phyloP scores from a whole-genome alignment of 2,888 invertebrate species.

The Actias luna region DNA sequence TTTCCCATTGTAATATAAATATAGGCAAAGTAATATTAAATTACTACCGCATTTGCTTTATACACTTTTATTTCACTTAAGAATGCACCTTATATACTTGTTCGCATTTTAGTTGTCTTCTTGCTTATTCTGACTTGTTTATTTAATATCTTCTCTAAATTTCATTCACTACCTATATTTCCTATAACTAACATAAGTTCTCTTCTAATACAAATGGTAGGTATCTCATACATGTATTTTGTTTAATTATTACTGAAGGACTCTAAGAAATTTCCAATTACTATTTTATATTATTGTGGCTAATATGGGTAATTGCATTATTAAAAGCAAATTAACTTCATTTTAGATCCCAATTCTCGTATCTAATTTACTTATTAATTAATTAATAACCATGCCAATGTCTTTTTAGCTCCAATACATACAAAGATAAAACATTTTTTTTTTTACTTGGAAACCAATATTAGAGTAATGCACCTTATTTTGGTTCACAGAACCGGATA shows the following conservation, averaged over 20 bases:
- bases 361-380: not conserved
- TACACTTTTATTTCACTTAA: conserved; percentile 4
- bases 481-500: conserved; percentile 88
- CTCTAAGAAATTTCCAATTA: not conserved
- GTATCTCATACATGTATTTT: not conserved
- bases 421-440: not conserved
- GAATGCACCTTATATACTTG: not conserved
- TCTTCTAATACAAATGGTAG: not conserved
- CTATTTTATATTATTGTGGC: not conserved
- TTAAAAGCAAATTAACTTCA: not conserved
- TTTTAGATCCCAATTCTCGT: not conserved
- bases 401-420: not conserved
- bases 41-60: conserved; percentile 7
- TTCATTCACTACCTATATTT: not conserved
- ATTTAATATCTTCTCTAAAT: not conserved
- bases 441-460: conserved; percentile 24
- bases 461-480: conserved; percentile 60
- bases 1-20: conserved; percentile 3
- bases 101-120: conserved; percentile 7
- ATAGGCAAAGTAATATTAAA: conserved; percentile 5
- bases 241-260: not conserved
- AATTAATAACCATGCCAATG: not conserved
- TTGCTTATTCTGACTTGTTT: not conserved
- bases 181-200: not conserved
- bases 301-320: not conserved